phyloP scores from a whole-genome alignment of 1,140 invertebrate genomes.

The Lepidurus apus region DNA sequence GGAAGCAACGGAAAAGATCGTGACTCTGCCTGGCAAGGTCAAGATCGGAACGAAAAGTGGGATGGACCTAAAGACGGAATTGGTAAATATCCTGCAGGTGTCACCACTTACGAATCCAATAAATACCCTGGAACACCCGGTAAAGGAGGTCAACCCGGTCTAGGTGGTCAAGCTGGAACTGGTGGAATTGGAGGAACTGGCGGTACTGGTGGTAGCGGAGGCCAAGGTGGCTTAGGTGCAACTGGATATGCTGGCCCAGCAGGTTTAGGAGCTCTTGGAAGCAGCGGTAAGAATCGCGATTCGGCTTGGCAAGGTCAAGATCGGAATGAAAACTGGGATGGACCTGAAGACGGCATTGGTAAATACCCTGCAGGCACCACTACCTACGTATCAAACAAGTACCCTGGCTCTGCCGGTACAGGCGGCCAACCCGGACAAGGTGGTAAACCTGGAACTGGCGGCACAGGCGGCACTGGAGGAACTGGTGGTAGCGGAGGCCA shows the following conservation, averaged over 20 bases:
- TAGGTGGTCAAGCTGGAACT: constrained; percentile 8
- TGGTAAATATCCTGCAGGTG: background rate
- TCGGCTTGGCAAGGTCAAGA: constrained; percentile 15
- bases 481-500: constrained; percentile 35
- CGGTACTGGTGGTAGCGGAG: constrained; percentile 35
- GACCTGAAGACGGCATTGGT: constrained; percentile 30
- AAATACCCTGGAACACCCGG: background rate
- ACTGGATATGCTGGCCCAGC: constrained; percentile 26
- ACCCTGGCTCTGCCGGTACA: background rate
- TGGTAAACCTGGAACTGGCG: background rate
- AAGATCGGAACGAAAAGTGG: constrained; percentile 35
- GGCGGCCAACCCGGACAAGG: background rate
- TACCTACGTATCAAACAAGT: background rate
- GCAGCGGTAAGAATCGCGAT: background rate
- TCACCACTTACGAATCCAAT: background rate
- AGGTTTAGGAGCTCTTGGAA: constrained; percentile 13
- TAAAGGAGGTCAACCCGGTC: background rate
- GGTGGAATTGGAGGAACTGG: constrained; percentile 1
- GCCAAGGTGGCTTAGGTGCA: constrained; percentile 20
- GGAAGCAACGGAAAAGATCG: constrained; percentile 26
- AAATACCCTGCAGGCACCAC: background rate
- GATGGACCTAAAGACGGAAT: constrained; percentile 17
- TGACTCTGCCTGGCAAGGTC: constrained; percentile 32
- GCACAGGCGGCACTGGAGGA: constrained; percentile 24
- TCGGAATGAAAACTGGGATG: constrained; percentile 26